Percentiles rank a stretch among this genome's conserved stretches.
phyloP scores from a whole-genome alignment of 2,113 vertebrate species.

The Halichoeres trimaculatus region DNA sequence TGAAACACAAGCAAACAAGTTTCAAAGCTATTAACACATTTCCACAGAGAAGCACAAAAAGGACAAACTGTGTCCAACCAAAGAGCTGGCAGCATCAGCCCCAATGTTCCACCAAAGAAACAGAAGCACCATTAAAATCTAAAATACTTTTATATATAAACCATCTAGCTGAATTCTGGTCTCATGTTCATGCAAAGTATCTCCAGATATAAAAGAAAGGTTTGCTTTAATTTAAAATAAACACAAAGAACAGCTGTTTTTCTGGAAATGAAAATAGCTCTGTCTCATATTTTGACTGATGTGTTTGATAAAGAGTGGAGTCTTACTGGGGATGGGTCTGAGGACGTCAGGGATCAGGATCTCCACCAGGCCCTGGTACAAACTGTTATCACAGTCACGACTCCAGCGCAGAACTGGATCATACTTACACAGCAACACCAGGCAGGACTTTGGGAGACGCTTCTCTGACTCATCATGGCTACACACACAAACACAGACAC shows the following conservation, averaged over 20 bases:
- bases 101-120: background rate
- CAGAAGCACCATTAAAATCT: too few species aligned
- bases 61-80: background rate
- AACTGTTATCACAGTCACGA: constrained; percentile 91
- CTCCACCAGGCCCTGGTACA: constrained; percentile 95
- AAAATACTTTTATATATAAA: too few species aligned
- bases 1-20: constrained; percentile 3
- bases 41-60: background rate
- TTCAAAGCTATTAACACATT: background rate
- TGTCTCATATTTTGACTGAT: too few species aligned
- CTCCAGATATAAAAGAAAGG: too few species aligned
- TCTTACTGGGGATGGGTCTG: constrained; percentile 95
- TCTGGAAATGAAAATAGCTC: too few species aligned
- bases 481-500: constrained; percentile 28
- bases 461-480: constrained; percentile 95
- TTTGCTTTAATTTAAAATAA: too few species aligned
- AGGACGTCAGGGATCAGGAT: constrained; percentile 94
- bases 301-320: background rate
- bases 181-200: too few species aligned
- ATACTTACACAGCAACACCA: constrained; percentile 93
- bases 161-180: too few species aligned
- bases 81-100: background rate
- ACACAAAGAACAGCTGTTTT: too few species aligned
- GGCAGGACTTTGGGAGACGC: constrained; percentile 90
- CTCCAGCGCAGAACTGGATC: constrained; percentile 94